Base-by-base conservation (phyloP, 2,113 vertebrate species). In the Myiozetetes cayanensis region DNA sequence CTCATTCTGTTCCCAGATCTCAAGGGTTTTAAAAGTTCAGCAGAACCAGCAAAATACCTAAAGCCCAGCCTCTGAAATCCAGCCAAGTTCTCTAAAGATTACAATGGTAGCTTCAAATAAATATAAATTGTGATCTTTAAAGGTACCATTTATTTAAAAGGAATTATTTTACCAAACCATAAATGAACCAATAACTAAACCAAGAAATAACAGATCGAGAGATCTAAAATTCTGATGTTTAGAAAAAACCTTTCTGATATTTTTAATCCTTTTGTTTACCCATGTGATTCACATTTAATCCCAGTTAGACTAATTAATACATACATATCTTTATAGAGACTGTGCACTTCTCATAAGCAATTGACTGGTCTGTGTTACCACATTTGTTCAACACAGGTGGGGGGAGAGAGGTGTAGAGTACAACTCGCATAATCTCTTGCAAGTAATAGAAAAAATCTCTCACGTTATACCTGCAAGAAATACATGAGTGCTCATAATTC, bases 1-100 rank as follows among this genome's bases (percentile, higher is more conserved):
- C 62, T 76, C 30, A 41, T 90, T 96, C 88, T 72, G 88, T 86
- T 91, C 93, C 66, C 49, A 79, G 46, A 58, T 92, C 94, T 95
- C 86, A 43, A 35, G 85, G 88, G 95, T 87, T 96, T 97, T 96
- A 88, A 87, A 96, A 96, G 95, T 95, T 81, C 88, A 96, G 93
- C 94, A 96, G 96, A 97, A 96, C 93, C 77, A 96, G 91, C 86
- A 94, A 96, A 97, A 97, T 96, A 90, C 73, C 37, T 93, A 53
- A 93, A 93, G 70, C 80, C 91, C 71, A 93, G 53, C 27, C 72
- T 92, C 67, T 93, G 86, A 94, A 96, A 96, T 66, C 35, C 66
- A 82, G 96, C 92, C 93, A 96, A 72, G 74, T 93, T 96, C 93
- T 95, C 82, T 92, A 81, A 94, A 95, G 68, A 95, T 95, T 95